phyloP scores from a whole-genome alignment of 2,113 vertebrate genomes.

The Phalacrocorax pelagicus region DNA sequence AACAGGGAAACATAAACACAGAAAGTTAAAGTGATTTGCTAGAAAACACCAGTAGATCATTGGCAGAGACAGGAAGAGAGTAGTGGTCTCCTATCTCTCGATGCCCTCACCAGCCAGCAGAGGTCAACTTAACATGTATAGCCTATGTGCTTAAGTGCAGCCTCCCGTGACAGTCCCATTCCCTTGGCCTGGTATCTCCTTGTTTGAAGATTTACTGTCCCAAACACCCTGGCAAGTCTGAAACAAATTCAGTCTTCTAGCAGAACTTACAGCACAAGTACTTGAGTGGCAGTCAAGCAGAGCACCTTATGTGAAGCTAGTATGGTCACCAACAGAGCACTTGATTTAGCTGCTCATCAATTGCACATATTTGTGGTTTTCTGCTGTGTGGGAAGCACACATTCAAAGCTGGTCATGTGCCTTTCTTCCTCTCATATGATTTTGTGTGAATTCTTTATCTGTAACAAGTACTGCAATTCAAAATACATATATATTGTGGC shows the following conservation, averaged over 20 bases:
- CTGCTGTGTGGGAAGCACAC: neutral
- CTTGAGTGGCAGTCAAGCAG: neutral
- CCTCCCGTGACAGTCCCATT: neutral
- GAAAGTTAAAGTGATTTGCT: neutral
- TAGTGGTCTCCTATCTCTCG: neutral
- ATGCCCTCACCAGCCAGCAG: neutral
- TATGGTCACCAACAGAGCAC: neutral
- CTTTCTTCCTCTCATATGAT: constrained; percentile 32
- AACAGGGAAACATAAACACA: neutral
- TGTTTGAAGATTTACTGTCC: neutral
- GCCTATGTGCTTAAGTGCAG: neutral
- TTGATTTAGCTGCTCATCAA: neutral
- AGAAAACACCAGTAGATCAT: neutral
- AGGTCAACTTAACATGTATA: neutral
- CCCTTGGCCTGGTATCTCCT: neutral
- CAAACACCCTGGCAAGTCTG: neutral
- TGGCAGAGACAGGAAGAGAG: neutral
- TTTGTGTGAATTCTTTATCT: neutral
- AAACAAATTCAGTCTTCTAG: neutral
- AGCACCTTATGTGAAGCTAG: neutral
- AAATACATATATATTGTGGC: neutral
- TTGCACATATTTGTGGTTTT: constrained; percentile 28
- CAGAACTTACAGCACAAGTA: neutral
- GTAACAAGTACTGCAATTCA: neutral
- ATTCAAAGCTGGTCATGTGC: neutral